These are phyloP conservation scores for Vimba vimba DNA, from an alignment of 2,113 vertebrate genomes.

Conservation along the genomic window DNA sequence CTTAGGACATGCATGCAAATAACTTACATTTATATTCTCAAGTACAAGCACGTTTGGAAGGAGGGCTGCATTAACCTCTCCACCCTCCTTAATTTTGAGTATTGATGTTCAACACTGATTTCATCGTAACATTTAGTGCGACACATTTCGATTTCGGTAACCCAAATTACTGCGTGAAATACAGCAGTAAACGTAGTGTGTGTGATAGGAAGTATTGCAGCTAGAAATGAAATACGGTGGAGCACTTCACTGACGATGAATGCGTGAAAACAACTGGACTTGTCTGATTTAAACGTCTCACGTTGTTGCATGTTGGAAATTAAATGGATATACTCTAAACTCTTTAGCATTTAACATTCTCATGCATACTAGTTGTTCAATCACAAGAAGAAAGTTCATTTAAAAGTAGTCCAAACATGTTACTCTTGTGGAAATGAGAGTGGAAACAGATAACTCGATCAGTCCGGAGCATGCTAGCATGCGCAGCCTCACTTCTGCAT, in stretches of 20 bases:
- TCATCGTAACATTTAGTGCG: constrained; percentile 85
- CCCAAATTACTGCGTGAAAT: constrained; percentile 82
- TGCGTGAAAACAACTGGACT: constrained; percentile 74
- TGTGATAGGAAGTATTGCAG: constrained; percentile 80
- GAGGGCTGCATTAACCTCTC: constrained; percentile 72
- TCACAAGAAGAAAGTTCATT: constrained; percentile 99
- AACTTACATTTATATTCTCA: constrained; percentile 88
- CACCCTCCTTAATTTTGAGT: constrained; percentile 70
- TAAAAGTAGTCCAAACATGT: constrained; percentile 98
- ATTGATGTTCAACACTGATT: constrained; percentile 80
- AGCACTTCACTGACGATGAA: constrained; percentile 88
- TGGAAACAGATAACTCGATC: constrained; percentile 91
- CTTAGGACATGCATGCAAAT: constrained; percentile 97
- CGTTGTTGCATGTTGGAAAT: constrained; percentile 78
- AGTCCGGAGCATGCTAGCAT: constrained; percentile 81
- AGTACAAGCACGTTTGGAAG: constrained; percentile 83
- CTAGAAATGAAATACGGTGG: constrained; percentile 82
- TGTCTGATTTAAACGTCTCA: constrained; percentile 91
- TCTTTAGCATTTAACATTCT: constrained; percentile 99
- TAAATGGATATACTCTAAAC: constrained; percentile 80
- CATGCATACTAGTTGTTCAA: constrained; percentile 99
- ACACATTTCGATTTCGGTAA: constrained; percentile 60
- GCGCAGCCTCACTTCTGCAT: constrained; percentile 95
- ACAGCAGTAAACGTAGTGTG: constrained; percentile 87
- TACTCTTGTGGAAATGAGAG: constrained; percentile 86